These are phyloP conservation scores for Onychostruthus taczanowskii DNA, from an alignment of 2,113 vertebrate genomes.

Conservation along the genomic window DNA sequence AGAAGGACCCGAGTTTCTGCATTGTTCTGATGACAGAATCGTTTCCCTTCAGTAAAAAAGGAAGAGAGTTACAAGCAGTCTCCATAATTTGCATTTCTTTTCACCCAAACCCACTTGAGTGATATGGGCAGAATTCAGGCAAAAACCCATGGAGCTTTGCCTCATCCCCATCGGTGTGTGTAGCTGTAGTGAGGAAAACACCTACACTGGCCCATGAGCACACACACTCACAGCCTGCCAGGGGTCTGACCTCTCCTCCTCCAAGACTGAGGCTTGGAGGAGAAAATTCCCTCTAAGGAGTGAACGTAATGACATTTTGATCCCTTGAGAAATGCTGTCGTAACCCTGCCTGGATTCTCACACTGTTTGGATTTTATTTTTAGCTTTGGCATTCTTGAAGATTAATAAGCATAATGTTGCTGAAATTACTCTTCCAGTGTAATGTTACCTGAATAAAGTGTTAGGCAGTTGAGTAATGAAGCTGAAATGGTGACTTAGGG, in stretches of 20 bases:
- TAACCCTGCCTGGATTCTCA: constrained; percentile 20
- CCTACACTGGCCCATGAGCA: background rate
- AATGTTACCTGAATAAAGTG: constrained; percentile 4
- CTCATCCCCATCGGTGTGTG: background rate
- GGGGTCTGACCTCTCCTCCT: background rate
- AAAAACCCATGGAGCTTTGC: background rate
- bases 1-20: background rate
- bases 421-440: background rate
- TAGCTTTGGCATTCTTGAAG: constrained; percentile 9
- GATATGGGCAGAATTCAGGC: background rate
- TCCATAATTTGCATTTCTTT: background rate
- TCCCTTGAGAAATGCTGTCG: background rate
- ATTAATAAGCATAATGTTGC: constrained; percentile 8
- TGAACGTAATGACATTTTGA: background rate
- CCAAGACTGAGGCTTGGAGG: background rate
- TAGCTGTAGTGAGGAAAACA: background rate
- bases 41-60: background rate
- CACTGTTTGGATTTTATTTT: constrained; percentile 24
- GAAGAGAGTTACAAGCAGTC: background rate
- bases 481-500: background rate
- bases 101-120: background rate
- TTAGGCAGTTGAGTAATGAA: background rate
- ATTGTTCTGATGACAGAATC: background rate
- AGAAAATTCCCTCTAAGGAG: constrained; percentile 14
- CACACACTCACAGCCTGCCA: background rate